phyloP scores from a whole-genome alignment of 2,113 vertebrate species.

The Lepus europaeus region DNA sequence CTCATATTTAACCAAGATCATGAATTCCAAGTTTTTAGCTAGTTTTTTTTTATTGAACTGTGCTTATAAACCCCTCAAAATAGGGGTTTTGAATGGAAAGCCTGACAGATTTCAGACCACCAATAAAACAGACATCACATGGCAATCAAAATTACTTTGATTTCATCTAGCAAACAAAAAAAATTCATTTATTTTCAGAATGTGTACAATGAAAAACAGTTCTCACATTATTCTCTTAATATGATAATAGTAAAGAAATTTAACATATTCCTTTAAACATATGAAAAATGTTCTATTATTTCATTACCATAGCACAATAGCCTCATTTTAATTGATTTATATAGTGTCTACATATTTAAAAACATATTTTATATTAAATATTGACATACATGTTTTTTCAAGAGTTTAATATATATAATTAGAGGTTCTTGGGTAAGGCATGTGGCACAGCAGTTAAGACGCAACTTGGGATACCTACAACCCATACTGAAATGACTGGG shows the following conservation, averaged over 20 bases:
- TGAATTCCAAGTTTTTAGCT: slow-evolving; percentile 83
- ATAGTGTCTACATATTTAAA: slow-evolving; percentile 28
- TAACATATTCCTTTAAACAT: slow-evolving; percentile 48
- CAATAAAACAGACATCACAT: slow-evolving; percentile 76
- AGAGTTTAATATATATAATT: slow-evolving; percentile 32
- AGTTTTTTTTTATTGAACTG: slow-evolving; percentile 76
- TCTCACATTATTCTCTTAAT: background rate
- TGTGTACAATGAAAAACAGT: slow-evolving; percentile 40
- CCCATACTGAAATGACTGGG: no score
- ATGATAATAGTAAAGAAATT: slow-evolving; percentile 6
- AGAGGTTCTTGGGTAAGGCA: background rate
- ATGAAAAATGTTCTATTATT: slow-evolving; percentile 61
- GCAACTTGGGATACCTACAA: no score
- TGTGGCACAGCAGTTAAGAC: no score
- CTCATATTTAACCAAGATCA: slow-evolving; percentile 75
- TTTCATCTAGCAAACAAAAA: slow-evolving; percentile 82
- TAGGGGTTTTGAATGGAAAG: slow-evolving; percentile 87
- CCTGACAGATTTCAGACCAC: slow-evolving; percentile 83
- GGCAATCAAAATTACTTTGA: slow-evolving; percentile 81
- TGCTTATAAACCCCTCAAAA: slow-evolving; percentile 86
- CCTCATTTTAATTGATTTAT: slow-evolving; percentile 55
- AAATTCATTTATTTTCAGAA: slow-evolving; percentile 60
- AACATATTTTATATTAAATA: background rate
- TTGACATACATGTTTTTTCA: slow-evolving; percentile 33
- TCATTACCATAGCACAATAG: slow-evolving; percentile 44